Evolutionary conservation across 2,797 vertebrate species (phyloP).

Genomic region (Rhinoraja longicauda): DNA sequence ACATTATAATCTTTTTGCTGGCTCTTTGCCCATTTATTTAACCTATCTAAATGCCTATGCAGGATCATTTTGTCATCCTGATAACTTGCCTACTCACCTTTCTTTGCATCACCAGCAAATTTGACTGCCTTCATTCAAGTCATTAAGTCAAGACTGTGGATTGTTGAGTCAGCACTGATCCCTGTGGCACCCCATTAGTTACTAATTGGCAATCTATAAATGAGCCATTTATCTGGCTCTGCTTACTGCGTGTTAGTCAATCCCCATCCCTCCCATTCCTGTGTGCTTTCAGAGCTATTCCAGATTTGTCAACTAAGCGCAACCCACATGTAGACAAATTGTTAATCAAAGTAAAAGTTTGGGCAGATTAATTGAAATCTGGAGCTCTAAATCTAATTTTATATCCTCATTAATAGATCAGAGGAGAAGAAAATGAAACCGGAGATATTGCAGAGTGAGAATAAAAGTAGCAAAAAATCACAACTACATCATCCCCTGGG

Average conservation of each 20-base stretch:
- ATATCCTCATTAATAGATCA: background rate
- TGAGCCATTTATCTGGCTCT: no score
- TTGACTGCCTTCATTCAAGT: no score
- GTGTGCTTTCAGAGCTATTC: background rate
- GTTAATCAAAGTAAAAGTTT: background rate
- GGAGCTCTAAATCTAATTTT: background rate
- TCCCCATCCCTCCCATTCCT: background rate
- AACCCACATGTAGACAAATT: background rate
- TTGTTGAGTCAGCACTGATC: no score
- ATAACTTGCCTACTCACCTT: no score
- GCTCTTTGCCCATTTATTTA: no score
- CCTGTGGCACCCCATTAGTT: no score
- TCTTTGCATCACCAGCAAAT: no score
- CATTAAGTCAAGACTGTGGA: no score
- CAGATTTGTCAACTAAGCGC: background rate
- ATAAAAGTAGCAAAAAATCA: background rate
- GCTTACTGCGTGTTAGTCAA: background rate
- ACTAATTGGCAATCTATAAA: no score
- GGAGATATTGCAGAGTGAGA: background rate
- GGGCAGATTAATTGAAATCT: constrained; percentile 9
- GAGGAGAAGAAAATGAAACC: background rate
- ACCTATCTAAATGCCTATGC: no score
- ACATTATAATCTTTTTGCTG: no score
- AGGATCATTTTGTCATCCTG: no score
- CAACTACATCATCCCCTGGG: background rate